Conservation (phyloP, 2,797 vertebrate genomes). For the Hyperoplus immaculatus region DNA sequence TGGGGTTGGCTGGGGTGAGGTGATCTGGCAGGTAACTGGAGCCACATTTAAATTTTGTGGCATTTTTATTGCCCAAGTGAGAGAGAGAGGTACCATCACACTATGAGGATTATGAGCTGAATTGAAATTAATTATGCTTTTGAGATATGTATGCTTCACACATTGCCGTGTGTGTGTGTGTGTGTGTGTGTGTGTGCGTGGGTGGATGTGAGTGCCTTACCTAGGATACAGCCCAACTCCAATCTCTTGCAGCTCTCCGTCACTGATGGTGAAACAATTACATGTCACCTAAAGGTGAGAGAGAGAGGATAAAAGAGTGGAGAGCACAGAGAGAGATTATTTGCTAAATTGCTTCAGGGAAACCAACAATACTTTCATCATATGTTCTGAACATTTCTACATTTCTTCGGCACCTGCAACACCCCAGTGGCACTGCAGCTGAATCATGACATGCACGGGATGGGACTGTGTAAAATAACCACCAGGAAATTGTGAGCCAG, state of each 20-base stretch:
- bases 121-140: constrained; percentile 60
- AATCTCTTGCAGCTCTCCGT: constrained; percentile 94
- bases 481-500: constrained; percentile 12
- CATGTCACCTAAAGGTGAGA: constrained; percentile 89
- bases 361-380: constrained; percentile 40
- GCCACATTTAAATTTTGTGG: constrained; percentile 48
- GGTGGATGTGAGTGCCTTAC: constrained; percentile 75
- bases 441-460: constrained; percentile 15
- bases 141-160: constrained; percentile 37
- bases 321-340: constrained; percentile 46
- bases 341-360: constrained; percentile 49
- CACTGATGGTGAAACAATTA: constrained; percentile 97
- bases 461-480: constrained; percentile 18
- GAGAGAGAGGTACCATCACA: constrained; percentile 1
- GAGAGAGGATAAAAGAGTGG: constrained; percentile 22
- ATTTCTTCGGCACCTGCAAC: constrained; percentile 28
- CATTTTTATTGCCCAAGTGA: constrained; percentile 22
- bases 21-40: constrained; percentile 50
- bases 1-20: constrained; percentile 13
- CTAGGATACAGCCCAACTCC: constrained; percentile 97
- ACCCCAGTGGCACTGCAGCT: constrained; percentile 14
- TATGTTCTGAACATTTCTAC: constrained; percentile 43
- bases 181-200: constrained; percentile 8
- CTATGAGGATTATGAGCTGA: constrained; percentile 37
- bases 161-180: constrained; percentile 9